phyloP scores from a whole-genome alignment of 2,113 vertebrate species.

The Periophthalmodon schlosseri region DNA sequence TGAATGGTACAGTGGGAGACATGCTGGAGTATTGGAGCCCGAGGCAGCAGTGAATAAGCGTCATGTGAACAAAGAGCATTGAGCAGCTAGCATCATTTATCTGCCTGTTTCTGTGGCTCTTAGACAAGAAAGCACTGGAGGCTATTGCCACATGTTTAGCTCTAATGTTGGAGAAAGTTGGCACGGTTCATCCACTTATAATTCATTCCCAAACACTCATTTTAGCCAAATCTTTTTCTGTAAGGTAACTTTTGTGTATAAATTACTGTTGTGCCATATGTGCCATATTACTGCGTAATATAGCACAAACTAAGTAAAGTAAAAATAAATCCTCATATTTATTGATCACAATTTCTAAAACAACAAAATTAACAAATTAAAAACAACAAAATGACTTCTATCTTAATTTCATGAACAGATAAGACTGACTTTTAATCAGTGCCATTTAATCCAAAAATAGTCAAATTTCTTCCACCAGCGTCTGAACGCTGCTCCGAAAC shows the following conservation, averaged over 20 bases:
- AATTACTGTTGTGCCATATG: too few relatives aligned
- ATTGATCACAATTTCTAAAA: too few relatives aligned
- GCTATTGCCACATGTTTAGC: background rate
- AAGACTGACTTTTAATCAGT: too few relatives aligned
- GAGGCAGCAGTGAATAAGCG: conserved; percentile 43
- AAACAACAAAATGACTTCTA: background rate
- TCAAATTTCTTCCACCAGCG: too few relatives aligned
- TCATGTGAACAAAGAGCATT: conserved; percentile 38
- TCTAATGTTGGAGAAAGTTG: background rate
- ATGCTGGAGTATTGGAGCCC: conserved; percentile 37
- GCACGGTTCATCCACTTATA: background rate
- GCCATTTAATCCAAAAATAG: too few relatives aligned
- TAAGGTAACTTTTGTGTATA: too few relatives aligned
- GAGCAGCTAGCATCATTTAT: conserved; percentile 42
- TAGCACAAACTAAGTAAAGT: too few relatives aligned
- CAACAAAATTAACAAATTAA: too few relatives aligned
- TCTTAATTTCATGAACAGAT: background rate
- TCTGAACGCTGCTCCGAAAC: too few relatives aligned
- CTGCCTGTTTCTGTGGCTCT: conserved; percentile 6
- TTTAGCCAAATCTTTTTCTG: background rate
- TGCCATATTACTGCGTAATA: too few relatives aligned
- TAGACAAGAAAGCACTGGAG: background rate
- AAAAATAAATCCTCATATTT: too few relatives aligned
- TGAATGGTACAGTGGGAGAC: conserved; percentile 52
- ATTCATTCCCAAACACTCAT: background rate